Evolutionary conservation across 2,113 vertebrate genomes (phyloP), one percentile per base, ranked within the genome.

Genomic region (Agelaius tricolor): DNA sequence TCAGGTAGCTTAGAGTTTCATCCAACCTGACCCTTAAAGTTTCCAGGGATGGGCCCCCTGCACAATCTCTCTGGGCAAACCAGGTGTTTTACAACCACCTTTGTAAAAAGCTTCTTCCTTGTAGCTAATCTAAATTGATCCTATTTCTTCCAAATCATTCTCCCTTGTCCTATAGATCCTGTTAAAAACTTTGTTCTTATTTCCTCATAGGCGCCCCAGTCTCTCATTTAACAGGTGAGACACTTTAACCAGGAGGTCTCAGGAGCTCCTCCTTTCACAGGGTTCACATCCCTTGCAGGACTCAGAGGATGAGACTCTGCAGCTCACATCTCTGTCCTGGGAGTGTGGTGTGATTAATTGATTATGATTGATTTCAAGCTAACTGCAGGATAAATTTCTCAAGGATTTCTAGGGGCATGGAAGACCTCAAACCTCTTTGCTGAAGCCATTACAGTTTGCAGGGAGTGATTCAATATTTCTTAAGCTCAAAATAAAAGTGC

Each of bases 291-390:
- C 51, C 51, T 35, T 89, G n/a, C 21, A 57, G 52, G 63, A 47
- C 3, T 11, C 24, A 43, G 63, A 46, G 9, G 31, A 31, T 30
- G 0, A 0, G 13, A 10, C 12, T 43, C 24, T 12, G 27, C 26
- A 65, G 14, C 26, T 84, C 8, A 0, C 35, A 33, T 41, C 4
- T 2, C 27, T 72, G 23, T 62, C 31, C 55, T 2, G 1, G 28
- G 28, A 66, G 8, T 7, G 7, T 28, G 21, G 3, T 54, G 14
- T 9, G 15, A 33, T 74, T 49, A 62, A 76, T 37, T 7, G 2
- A 43, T 66, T 35, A 20, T 7, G 13, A 55, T 0, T 88, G 43
- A 67, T 69, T 47, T 14, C 16, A 71, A 55, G 8, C 4, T 66
- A 66, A 76, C 28, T 2, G 4, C 13, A 62, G 46, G 27, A 88